phyloP scores from a whole-genome alignment of 2,113 vertebrate genomes.

The Alexandromys fortis region DNA sequence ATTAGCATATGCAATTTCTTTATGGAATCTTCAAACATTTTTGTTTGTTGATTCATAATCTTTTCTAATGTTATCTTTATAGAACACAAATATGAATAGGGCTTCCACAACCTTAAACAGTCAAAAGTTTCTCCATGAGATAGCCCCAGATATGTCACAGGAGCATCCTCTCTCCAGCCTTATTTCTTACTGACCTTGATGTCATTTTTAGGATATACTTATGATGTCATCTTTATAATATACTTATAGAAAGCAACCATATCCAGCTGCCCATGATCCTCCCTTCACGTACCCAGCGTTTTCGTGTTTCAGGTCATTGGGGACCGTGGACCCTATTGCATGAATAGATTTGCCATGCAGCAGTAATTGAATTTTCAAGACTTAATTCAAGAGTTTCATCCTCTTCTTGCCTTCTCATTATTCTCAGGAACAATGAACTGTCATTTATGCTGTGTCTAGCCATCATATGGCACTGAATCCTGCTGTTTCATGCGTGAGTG shows the following conservation, averaged over 20 bases:
- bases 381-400: not conserved
- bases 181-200: not conserved
- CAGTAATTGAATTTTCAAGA: not conserved
- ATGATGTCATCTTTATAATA: not conserved
- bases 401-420: not conserved
- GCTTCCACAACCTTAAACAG: not conserved
- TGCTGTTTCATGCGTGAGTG: not conserved
- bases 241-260: too few relatives aligned
- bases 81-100: not conserved
- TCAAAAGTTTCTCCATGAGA: not conserved
- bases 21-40: not conserved
- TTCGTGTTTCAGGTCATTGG: not conserved
- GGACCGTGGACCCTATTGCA: not conserved
- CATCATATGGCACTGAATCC: fast-evolving
- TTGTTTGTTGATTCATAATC: not conserved
- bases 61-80: not conserved
- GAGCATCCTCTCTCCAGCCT: not conserved
- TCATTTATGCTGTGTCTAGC: not conserved
- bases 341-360: not conserved
- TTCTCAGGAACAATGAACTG: not conserved
- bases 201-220: not conserved
- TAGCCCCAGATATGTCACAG: fast-evolving
- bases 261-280: not conserved
- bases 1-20: not conserved
- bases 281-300: not conserved